A percentile compares a stretch with the other conserved stretches of the same genome.
Evolutionary conservation across 2,888 invertebrate species (phyloP).

Genomic region (Hirtodrosophila alboralis): DNA sequence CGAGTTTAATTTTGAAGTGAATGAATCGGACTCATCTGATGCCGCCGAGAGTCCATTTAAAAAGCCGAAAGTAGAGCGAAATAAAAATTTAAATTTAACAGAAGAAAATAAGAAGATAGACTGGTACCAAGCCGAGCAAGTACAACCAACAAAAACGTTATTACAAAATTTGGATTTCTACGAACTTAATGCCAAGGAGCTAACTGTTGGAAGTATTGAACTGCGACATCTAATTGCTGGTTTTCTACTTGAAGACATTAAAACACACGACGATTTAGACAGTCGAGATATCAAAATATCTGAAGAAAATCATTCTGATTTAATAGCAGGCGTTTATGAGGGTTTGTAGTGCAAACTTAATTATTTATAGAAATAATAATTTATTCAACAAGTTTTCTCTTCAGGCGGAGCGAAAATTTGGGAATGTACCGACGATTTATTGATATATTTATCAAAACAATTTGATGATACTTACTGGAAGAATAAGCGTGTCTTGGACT

Average conservation of each 20-base stretch:
- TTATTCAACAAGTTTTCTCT: conserved; percentile 44
- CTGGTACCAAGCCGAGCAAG: conserved; percentile 77
- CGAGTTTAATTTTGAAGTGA: conserved; percentile 81
- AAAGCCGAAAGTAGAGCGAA: conserved; percentile 15
- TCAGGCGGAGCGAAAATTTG: conserved; percentile 97
- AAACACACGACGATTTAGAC: conserved; percentile 42
- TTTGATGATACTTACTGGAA: conserved; percentile 82
- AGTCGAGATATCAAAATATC: conserved; percentile 83
- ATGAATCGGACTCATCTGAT: conserved; percentile 40
- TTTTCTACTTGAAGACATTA: conserved; percentile 73
- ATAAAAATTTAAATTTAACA: background rate
- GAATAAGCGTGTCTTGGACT: conserved; percentile 89
- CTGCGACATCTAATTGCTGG: conserved; percentile 74
- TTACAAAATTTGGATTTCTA: conserved; percentile 73
- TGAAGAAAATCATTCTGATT: conserved; percentile 89
- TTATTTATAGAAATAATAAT: background rate
- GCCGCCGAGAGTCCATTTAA: conserved; percentile 39
- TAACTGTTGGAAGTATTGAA: conserved; percentile 49
- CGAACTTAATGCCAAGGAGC: conserved; percentile 71
- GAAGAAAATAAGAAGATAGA: conserved; percentile 16
- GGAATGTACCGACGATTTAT: conserved; percentile 95
- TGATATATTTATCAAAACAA: conserved; percentile 86
- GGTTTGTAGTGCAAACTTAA: conserved; percentile 85
- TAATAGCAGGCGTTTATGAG: conserved; percentile 91
- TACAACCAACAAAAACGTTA: conserved; percentile 49